A percentile compares a stretch with the other conserved stretches of the same genome.
Conservation (phyloP, 2,113 vertebrate species). For the Tyto alba region DNA sequence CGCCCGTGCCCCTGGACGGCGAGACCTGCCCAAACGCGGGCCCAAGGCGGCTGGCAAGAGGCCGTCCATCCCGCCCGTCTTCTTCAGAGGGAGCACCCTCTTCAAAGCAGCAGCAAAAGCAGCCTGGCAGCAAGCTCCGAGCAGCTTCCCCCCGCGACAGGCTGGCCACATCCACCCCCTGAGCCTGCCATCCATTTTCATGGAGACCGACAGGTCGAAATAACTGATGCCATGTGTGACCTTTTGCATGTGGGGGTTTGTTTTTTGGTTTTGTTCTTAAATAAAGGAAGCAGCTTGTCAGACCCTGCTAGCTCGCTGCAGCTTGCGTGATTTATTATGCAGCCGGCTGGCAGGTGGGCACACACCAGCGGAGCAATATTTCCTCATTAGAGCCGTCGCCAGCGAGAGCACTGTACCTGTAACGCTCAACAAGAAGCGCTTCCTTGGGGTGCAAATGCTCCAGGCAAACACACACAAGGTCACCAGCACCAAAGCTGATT, state of each 20-base stretch:
- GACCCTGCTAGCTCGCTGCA: not conserved
- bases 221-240: fast-evolving
- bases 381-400: slow-evolving; percentile 41
- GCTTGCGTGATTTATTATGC: not conserved
- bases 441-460: fast-evolving
- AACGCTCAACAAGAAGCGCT: not conserved
- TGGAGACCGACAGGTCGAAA: not conserved
- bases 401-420: fast-evolving
- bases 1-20: too few species aligned
- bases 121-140: not conserved
- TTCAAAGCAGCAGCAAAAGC: too few species aligned
- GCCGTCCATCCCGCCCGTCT: too few species aligned
- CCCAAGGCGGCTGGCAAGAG: too few species aligned
- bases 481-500: not conserved
- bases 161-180: fast-evolving
- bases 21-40: too few species aligned
- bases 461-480: not conserved
- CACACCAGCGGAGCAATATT: not conserved
- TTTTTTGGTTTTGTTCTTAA: not conserved
- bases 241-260: not conserved
- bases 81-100: too few species aligned
- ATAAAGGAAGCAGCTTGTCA: slow-evolving; percentile 19
- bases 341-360: slow-evolving; percentile 26
- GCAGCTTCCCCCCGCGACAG: not conserved
- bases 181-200: not conserved